Base-by-base conservation (phyloP, 2,888 invertebrate species). In the Eustalomyia histrio region DNA sequence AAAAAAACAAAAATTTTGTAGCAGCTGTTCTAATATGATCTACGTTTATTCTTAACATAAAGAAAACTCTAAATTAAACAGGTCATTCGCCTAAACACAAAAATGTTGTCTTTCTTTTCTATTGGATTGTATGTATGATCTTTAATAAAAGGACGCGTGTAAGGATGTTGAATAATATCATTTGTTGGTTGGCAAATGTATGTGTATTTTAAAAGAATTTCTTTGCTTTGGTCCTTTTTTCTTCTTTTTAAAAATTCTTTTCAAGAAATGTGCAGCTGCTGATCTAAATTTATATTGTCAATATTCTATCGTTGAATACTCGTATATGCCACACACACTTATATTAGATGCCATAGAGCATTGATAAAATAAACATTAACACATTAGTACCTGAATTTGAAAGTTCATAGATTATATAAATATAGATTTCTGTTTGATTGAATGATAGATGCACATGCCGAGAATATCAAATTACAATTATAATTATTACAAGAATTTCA, bases 141-240 rank as follows among this genome's bases (percentile, higher is more conserved):
- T 43, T 50, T 47, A 7, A 16, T 50, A 47, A 33, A 57, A 57
- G 57, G 57, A 65, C 17, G 17, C 50, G 47, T 53, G 58, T 14
- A 35, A 60, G 35, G 10, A 60, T 60, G 16, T 53, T 17, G 21
- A 24, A 29, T 29, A 21, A 43, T 47, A 43, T 21, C n/a, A 29
- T 55, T 10, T 50, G 21, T 33, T 17, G 16, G 47, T 47, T 47
- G 43, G 4, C 5, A 24, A 35, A 14, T 43, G 43, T n/a, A n/a
- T 47, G n/a, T 14, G 14, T 47, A 14, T 2, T 65, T 39, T 39
- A 53, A 39, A 39, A 4, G 12, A 39, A n/a, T 18, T 60, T 58
- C 72, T 72, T 47, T 17, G 61, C 61, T 24, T 63, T 61, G 72
- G 72, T 72, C 72, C 58, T 72, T 61, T 61, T 61, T 61, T 21